phyloP scores from a whole-genome alignment of 2,113 vertebrate genomes.

The Aspiorhynchus laticeps region DNA sequence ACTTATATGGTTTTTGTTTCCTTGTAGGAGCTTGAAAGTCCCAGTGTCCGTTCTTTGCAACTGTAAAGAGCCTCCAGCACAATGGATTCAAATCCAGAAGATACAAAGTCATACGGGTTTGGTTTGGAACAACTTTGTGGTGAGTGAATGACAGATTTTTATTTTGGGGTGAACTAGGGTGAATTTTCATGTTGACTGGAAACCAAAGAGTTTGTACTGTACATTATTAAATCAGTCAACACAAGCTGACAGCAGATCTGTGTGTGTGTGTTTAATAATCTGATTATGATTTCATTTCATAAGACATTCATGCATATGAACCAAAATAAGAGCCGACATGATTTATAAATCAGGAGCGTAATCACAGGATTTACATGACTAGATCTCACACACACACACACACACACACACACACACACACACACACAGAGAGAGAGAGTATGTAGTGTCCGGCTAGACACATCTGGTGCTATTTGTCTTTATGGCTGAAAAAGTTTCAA shows the following conservation, averaged over 20 bases:
- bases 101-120: not conserved
- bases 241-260: not conserved
- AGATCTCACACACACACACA: slow-evolving; percentile 11
- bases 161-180: not conserved
- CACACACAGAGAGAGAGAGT: not conserved
- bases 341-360: slow-evolving; percentile 50
- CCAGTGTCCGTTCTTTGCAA: not conserved
- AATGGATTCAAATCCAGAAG: not conserved
- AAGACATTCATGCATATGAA: slow-evolving; percentile 15
- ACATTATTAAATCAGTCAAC: slow-evolving; percentile 1
- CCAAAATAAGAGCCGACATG: slow-evolving; percentile 1
- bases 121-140: not conserved
- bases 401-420: slow-evolving; percentile 9
- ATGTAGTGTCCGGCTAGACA: slow-evolving; percentile 46
- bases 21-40: not conserved
- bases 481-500: slow-evolving; percentile 48
- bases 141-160: not conserved
- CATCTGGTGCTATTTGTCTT: slow-evolving; percentile 69
- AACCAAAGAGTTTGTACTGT: slow-evolving; percentile 3
- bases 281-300: slow-evolving; percentile 36
- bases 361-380: slow-evolving; percentile 36
- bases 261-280: slow-evolving; percentile 35
- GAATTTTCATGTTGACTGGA: not conserved
- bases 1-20: not conserved
- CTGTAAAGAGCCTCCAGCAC: not conserved